A percentile compares a stretch with the other conserved stretches of the same genome.
Conservation (phyloP, 2,888 invertebrate species). For the Nomada hirtipes region DNA sequence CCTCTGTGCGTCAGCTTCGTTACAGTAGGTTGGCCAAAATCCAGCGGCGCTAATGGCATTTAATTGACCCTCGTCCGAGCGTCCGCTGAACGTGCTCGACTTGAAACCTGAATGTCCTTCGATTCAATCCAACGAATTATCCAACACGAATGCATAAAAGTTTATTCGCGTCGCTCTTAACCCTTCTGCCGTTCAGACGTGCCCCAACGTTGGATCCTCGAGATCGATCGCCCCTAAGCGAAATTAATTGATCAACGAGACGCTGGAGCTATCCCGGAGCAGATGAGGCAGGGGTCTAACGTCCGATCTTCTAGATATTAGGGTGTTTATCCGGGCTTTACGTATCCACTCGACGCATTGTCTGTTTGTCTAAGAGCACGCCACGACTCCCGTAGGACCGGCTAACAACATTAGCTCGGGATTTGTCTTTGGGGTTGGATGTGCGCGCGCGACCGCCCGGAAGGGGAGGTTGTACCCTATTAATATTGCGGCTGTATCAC, state of each 20-base stretch:
- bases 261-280: background rate
- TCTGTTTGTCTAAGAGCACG: conserved; percentile 68
- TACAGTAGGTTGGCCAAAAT: conserved; percentile 68
- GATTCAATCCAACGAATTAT: background rate
- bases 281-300: conserved; percentile 4
- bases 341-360: conserved; percentile 70
- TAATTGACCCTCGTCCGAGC: conserved; percentile 75
- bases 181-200: background rate
- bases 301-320: conserved; percentile 61
- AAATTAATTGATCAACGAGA: conserved; percentile 46
- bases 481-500: conserved; percentile 74
- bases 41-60: conserved; percentile 73
- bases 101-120: background rate
- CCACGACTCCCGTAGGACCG: conserved; percentile 66
- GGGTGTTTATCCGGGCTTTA: conserved; percentile 67
- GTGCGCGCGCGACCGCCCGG: conserved; percentile 8
- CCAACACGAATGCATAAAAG: no score
- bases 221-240: background rate
- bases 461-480: conserved; percentile 60
- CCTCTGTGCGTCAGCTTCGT: conserved; percentile 62
- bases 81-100: conserved; percentile 57
- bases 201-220: background rate
- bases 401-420: conserved; percentile 74
- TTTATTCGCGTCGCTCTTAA: background rate
- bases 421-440: conserved; percentile 72